Conservation (phyloP, 2,888 invertebrate species). For the Pristionchus entomophagus region DNA sequence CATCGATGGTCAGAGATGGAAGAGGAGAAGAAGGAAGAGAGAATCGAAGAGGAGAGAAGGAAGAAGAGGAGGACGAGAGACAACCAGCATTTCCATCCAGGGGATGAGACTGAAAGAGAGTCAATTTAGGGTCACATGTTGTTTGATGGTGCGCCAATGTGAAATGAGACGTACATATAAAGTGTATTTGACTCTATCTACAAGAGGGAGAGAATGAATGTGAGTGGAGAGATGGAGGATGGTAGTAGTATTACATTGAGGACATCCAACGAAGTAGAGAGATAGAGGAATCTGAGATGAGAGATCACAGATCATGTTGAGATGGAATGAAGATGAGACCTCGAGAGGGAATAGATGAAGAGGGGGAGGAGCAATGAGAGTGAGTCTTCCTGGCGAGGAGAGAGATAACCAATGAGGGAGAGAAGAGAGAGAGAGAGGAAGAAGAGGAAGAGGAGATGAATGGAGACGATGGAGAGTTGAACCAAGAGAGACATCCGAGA, state of each 20-base stretch:
- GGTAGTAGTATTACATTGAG: background rate
- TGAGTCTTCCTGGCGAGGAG: slow-evolving; percentile 27
- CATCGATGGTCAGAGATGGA: slow-evolving; percentile 8
- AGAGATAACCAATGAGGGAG: slow-evolving; percentile 38
- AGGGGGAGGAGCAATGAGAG: background rate
- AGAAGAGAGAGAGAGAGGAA: background rate
- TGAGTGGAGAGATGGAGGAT: slow-evolving; percentile 12
- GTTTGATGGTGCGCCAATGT: too few species aligned
- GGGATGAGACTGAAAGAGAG: slow-evolving; percentile 13
- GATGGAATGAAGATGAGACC: background rate
- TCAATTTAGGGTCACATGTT: too few species aligned
- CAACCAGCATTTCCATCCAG: background rate
- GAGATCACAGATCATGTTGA: too few species aligned
- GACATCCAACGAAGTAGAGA: slow-evolving; percentile 20
- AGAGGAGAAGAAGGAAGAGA: slow-evolving; percentile 36
- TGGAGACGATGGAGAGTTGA: slow-evolving; percentile 5
- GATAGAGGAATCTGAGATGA: slow-evolving; percentile 13
- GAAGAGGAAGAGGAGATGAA: slow-evolving; percentile 37
- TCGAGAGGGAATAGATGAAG: background rate
- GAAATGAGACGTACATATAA: background rate
- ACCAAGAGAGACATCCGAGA: background rate
- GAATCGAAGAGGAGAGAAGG: background rate
- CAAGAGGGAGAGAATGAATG: background rate
- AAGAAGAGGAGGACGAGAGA: background rate
- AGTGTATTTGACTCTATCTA: background rate